Evolutionary conservation across 1,140 invertebrate genomes (phyloP).

Genomic region (Nasonia giraulti): DNA sequence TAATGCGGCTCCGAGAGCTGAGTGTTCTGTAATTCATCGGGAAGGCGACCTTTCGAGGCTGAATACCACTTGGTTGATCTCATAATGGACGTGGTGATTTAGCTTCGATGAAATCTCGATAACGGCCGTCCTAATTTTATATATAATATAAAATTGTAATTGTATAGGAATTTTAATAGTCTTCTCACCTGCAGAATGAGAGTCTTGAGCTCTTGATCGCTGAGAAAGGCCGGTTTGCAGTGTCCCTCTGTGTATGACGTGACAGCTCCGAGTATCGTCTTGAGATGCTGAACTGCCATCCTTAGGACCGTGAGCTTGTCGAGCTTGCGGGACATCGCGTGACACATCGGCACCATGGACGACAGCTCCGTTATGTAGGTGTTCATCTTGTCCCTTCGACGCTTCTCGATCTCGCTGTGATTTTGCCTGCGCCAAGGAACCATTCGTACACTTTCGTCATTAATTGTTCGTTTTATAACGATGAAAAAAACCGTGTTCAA

Average conservation of each 20-base stretch:
- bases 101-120: no score
- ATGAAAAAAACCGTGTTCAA: no score
- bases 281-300: constrained; percentile 95
- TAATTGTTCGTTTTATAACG: no score
- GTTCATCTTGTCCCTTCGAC: constrained; percentile 96
- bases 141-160: no score
- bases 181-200: constrained; percentile 81
- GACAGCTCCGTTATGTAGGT: constrained; percentile 94
- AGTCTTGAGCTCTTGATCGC: constrained; percentile 91
- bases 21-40: constrained; percentile 27
- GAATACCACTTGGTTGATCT: background rate
- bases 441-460: background rate
- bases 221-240: constrained; percentile 91
- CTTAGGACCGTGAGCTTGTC: constrained; percentile 95
- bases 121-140: no score
- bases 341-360: constrained; percentile 94
- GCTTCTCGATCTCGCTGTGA: constrained; percentile 97
- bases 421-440: constrained; percentile 81
- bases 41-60: constrained; percentile 1
- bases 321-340: constrained; percentile 92
- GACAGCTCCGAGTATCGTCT: constrained; percentile 84
- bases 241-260: constrained; percentile 88
- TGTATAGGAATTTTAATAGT: no score
- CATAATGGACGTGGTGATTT: no score
- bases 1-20: background rate